Percentiles rank a stretch among this genome's conserved stretches.
Conservation (phyloP, 1,140 invertebrate genomes). For the Melitaea cinxia region DNA sequence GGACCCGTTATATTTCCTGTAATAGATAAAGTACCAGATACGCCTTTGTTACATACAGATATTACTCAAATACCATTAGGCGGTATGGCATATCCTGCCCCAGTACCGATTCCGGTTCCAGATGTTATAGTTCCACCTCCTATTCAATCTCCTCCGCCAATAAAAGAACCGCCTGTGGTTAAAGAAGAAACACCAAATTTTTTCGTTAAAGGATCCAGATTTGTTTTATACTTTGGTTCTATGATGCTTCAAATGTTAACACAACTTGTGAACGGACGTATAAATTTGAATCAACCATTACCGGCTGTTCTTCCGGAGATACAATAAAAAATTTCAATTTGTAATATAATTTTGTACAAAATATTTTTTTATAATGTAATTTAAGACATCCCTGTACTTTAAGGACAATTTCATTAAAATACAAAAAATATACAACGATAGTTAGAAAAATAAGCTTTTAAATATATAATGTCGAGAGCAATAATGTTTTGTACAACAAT, state of each 20-base stretch:
- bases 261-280: slow-evolving; percentile 39
- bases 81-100: slow-evolving; percentile 10
- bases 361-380: not conserved
- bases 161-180: slow-evolving; percentile 20
- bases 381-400: not conserved
- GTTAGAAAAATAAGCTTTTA: too few species aligned
- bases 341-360: not conserved
- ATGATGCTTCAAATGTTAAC: slow-evolving; percentile 49
- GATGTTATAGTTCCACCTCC: slow-evolving; percentile 12
- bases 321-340: not conserved
- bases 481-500: too few species aligned
- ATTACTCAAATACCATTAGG: slow-evolving; percentile 30
- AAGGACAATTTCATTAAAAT: not conserved
- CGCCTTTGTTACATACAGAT: slow-evolving; percentile 27
- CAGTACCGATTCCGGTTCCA: slow-evolving; percentile 16
- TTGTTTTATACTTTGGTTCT: slow-evolving; percentile 50
- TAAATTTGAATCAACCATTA: slow-evolving; percentile 26
- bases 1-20: slow-evolving; percentile 1
- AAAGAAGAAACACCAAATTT: slow-evolving; percentile 43
- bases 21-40: slow-evolving; percentile 11
- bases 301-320: slow-evolving; percentile 20
- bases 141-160: slow-evolving; percentile 13
- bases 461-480: too few species aligned
- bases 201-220: slow-evolving; percentile 48
- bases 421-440: not conserved